Base-by-base conservation (phyloP, 2,888 invertebrate species). In the Drosophila nr. fundita region DNA sequence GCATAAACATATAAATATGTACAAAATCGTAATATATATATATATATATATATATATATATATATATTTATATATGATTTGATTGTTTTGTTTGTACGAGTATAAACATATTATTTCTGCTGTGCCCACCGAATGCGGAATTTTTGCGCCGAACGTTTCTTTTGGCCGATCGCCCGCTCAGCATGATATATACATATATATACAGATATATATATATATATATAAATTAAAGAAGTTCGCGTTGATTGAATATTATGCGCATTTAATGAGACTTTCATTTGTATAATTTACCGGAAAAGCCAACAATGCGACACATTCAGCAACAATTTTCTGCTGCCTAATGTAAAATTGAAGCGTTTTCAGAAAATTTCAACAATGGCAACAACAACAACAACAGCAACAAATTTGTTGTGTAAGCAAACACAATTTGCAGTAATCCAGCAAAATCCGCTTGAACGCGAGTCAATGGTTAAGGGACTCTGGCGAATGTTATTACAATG, bases 341-440 rank as follows among this genome's bases (percentile, higher is more conserved):
- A 68, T 72, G 85, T 72, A 73, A 83, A 86, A 74, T 83, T 77
- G 58, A 78, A 86, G 66, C 68, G 70, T 62, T 71, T 80, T 71
- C 52, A 63, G 50, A 62, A 42, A 58, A 66, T 53, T 30, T 65
- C 24, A 48, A 21, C 21, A 42, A 11, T 21, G 11, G 11, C 42
- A 42, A 21, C 21, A 52, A 30, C 11, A 52, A 32, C 8, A 21
- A 21, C 1, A 32, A 24, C 8, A 27, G 4, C 18, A 32, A 30
- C 5, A 18, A 8, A n/a, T 40, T 48, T 58, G 36, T 63, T 66
- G 71, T 68, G 63, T 61, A 68, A 72, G 84, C 76, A 77, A 79
- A 72, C 66, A 40, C 36, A 76, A 76, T 69, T 83, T 69, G 73
- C 73, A 69, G 75, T 77, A 77, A 87, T 77, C 77, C 86, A 73